Conservation (phyloP, 23 tunicate species). For the Styela plicata region DNA sequence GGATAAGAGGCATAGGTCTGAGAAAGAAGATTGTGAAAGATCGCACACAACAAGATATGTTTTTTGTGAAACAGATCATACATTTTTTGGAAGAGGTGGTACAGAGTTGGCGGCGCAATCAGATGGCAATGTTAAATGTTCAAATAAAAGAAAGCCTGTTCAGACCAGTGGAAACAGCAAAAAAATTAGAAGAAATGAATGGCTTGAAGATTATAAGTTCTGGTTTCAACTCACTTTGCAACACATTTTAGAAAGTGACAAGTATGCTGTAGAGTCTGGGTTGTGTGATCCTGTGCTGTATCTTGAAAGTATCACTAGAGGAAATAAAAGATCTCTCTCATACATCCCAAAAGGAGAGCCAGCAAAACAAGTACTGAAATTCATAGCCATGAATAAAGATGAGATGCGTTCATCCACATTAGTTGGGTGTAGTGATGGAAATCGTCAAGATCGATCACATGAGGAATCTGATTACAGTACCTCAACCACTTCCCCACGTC, state of each 20-base stretch:
- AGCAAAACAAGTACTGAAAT: conserved; percentile 18
- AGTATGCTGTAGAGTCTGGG: background rate
- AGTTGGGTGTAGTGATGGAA: too few relatives aligned
- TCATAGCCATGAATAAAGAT: conserved; percentile 20
- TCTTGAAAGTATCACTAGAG: conserved; percentile 12
- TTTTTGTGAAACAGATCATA: too few relatives aligned
- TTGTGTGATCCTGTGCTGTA: conserved; percentile 14
- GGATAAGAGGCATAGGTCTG: too few relatives aligned
- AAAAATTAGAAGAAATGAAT: background rate
- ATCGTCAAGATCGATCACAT: too few relatives aligned
- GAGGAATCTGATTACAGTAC: too few relatives aligned
- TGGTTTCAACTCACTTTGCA: conserved; percentile 13
- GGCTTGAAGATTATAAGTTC: conserved; percentile 6
- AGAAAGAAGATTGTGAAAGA: too few relatives aligned
- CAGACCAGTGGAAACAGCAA: too few relatives aligned
- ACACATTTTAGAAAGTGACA: background rate
- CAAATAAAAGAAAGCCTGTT: background rate
- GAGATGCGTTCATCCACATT: background rate
- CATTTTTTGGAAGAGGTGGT: too few relatives aligned
- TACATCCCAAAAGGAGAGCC: conserved; percentile 17
- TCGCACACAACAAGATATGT: too few relatives aligned
- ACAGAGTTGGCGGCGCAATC: too few relatives aligned
- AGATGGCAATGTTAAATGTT: too few relatives aligned
- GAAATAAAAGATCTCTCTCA: conserved; percentile 24
- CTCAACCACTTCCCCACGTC: too few relatives aligned